Percentiles rank a stretch among this genome's conserved stretches.
These are phyloP conservation scores for Thysanoteuthis rhombus DNA, from an alignment of 2,888 invertebrate species.

Conservation along the genomic window DNA sequence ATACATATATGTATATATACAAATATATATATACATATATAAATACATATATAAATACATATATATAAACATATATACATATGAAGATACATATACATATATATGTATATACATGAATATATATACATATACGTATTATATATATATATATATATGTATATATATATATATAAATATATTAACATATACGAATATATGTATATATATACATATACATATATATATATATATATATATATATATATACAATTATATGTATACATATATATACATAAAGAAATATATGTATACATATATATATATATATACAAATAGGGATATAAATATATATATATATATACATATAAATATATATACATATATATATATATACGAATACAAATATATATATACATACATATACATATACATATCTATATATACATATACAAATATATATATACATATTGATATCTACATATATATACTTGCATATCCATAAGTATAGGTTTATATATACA, in stretches of 20 bases:
- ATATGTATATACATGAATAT: neutral
- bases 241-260: neutral
- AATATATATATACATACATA: neutral
- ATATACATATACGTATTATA: neutral
- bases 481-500: neutral
- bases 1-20: neutral
- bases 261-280: neutral
- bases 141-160: neutral
- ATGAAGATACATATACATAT: neutral
- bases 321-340: neutral
- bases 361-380: neutral
- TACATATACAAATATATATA: neutral
- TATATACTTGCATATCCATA: neutral
- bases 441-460: neutral
- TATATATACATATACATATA: neutral
- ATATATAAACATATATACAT: neutral
- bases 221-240: constrained; percentile 17
- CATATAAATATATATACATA: neutral
- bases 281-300: neutral
- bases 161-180: neutral
- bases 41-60: neutral
- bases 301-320: neutral
- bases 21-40: neutral
- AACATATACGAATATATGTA: neutral
- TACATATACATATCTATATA: neutral